Base-by-base conservation (phyloP, 1,140 invertebrate species). In the Metopolophium dirhodum region DNA sequence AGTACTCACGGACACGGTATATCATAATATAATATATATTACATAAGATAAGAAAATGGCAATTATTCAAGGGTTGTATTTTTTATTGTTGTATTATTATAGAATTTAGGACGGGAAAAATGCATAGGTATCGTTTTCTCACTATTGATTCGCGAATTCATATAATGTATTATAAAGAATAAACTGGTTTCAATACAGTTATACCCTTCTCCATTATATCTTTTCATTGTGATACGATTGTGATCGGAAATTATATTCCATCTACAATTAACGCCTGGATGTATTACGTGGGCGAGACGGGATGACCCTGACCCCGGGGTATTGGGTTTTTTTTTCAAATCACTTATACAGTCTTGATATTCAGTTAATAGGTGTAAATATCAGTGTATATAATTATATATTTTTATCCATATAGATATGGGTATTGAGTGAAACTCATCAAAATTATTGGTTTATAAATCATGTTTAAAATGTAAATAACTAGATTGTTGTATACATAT, bases 261-360 rank as follows among this genome's bases (percentile, higher is more conserved):
- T 86, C 49, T 83, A 85, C 91, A 86, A 45, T 93, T 54, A 93
- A 93, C 91, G 82, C 47, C 49, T 93, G 82, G 41, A 93, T 86
- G 2, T 77, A 77, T 86, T 11, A 51, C 8, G 91, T 93, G 35
- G 91, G 91, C 82, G 91, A 90, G 54, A 68, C n/a, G 57, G 88
- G 26, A 45, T 37, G 47, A 93, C 82, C 91, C 23, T 93, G 91
- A 85, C 91, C 91, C 82, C 49, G 2, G 47, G 82, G 91, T 86
- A 86, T 86, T 93, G 91, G 14, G 4, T 93, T 93, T 51, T 93
- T 49, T 91, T 92, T 83, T 45, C 14, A 45, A 90, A 90, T 90
- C 54, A 45, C 57, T 90, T 68, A 22, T 22, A 18, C 7, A 45
- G 30, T 90, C 6, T 68, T 0, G 57, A 41, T 90, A n/a, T 90